These are phyloP conservation scores for Molanna angustata DNA, from an alignment of 2,888 invertebrate genomes.

Conservation along the genomic window DNA sequence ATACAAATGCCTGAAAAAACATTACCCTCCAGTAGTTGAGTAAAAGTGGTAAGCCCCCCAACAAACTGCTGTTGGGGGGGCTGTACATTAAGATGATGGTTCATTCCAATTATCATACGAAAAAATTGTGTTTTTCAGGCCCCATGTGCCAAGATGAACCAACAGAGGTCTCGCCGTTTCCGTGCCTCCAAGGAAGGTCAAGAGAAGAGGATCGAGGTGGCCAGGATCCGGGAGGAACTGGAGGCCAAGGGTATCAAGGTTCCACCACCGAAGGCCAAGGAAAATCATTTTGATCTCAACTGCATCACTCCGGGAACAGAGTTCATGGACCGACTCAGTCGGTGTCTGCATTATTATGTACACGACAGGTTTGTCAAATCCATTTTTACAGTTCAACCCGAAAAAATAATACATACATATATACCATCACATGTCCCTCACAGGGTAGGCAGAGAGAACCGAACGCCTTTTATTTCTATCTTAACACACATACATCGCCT, in stretches of 20 bases:
- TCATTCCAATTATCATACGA: too few species aligned
- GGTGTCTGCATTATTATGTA: slow-evolving; percentile 82
- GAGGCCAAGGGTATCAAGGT: slow-evolving; percentile 68
- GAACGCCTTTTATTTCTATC: too few species aligned
- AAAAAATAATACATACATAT: too few species aligned
- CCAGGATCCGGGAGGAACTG: slow-evolving; percentile 73
- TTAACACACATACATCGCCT: too few species aligned
- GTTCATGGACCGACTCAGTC: slow-evolving; percentile 90
- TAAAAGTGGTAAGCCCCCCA: too few species aligned
- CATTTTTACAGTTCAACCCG: too few species aligned
- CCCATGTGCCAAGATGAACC: slow-evolving; percentile 99
- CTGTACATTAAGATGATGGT: too few species aligned
- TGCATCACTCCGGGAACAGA: slow-evolving; percentile 99
- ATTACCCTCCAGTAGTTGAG: too few species aligned
- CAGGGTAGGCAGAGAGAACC: too few species aligned
- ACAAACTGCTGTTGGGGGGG: too few species aligned
- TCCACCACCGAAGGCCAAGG: slow-evolving; percentile 86
- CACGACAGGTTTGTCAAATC: slow-evolving; percentile 60
- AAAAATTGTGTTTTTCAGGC: slow-evolving; percentile 65
- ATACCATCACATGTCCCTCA: too few species aligned
- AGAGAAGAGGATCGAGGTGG: slow-evolving; percentile 85
- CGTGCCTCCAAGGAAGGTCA: slow-evolving; percentile 92
- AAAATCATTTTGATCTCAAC: slow-evolving; percentile 96
- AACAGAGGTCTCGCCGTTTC: slow-evolving; percentile 94
- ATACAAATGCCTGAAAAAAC: too few species aligned